Conservation (phyloP, 1,140 invertebrate species). For the Zaprionus kolodkinae region DNA sequence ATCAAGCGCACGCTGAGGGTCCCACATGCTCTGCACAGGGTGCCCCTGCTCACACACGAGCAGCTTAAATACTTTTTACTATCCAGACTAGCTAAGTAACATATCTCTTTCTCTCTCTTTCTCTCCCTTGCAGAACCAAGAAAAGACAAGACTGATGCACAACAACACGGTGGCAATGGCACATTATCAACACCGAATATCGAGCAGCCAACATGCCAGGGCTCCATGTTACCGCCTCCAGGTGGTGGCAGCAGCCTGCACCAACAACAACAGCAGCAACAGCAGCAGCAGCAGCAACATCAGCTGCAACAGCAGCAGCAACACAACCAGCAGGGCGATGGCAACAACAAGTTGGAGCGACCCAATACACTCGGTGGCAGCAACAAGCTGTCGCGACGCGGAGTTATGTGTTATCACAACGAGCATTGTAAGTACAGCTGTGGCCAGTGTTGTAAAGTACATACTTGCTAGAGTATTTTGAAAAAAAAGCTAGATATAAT, state of each 20-base stretch:
- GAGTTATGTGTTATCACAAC: slow-evolving; percentile 89
- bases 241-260: slow-evolving; percentile 71
- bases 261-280: slow-evolving; percentile 11
- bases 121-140: slow-evolving; percentile 89
- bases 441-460: slow-evolving; percentile 1
- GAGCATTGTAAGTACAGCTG: slow-evolving; percentile 88
- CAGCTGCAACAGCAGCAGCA: slow-evolving; percentile 42
- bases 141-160: slow-evolving; percentile 94
- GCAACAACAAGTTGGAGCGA: slow-evolving; percentile 88
- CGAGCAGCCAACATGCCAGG: slow-evolving; percentile 85
- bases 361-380: slow-evolving; percentile 90
- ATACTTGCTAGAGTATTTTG: slow-evolving; percentile 15
- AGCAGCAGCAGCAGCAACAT: slow-evolving; percentile 22
- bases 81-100: slow-evolving; percentile 30
- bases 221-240: slow-evolving; percentile 83
- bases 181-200: slow-evolving; percentile 86
- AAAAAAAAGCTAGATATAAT: not conserved
- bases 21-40: no score
- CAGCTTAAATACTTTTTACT: slow-evolving; percentile 31
- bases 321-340: slow-evolving; percentile 51
- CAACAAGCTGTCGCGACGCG: slow-evolving; percentile 88
- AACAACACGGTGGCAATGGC: slow-evolving; percentile 87
- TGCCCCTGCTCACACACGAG: slow-evolving; percentile 27
- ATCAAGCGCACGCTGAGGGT: slow-evolving; percentile 57
- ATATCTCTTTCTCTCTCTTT: slow-evolving; percentile 32